phyloP scores from a whole-genome alignment of 2,113 vertebrate genomes.

The Elaphurus davidianus region DNA sequence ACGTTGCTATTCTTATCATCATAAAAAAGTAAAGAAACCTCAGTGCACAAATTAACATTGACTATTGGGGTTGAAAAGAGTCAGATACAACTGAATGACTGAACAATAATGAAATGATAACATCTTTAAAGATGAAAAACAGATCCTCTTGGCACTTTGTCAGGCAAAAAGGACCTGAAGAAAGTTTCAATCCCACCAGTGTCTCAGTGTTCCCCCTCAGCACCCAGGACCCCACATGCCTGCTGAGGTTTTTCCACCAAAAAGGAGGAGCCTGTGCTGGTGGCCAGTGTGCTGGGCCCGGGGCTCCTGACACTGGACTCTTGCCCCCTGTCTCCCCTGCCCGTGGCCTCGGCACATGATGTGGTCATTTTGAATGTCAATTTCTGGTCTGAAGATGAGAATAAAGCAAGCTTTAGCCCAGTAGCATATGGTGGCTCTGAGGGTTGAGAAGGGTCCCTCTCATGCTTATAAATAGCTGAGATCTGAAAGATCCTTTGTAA shows the following conservation, averaged over 20 bases:
- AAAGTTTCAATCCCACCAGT: too few relatives aligned
- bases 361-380: accelerated
- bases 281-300: background rate
- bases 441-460: background rate
- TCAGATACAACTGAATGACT: background rate
- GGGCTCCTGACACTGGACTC: background rate
- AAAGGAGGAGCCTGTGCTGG: background rate
- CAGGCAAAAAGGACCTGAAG: background rate
- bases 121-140: background rate
- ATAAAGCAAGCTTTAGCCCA: background rate
- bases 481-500: background rate
- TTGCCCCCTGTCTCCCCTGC: accelerated
- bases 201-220: background rate
- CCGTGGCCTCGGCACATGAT: accelerated
- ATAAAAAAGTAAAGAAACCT: background rate
- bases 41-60: background rate
- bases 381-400: background rate
- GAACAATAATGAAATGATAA: background rate
- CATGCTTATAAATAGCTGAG: background rate
- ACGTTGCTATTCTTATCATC: too few relatives aligned
- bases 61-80: background rate
- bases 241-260: accelerated
- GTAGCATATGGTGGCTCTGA: background rate
- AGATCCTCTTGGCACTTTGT: background rate
- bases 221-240: background rate